A percentile compares a stretch with the other conserved stretches of the same genome.
Evolutionary conservation across 2,888 invertebrate species (phyloP).

Genomic region (Vesta saturnalis): DNA sequence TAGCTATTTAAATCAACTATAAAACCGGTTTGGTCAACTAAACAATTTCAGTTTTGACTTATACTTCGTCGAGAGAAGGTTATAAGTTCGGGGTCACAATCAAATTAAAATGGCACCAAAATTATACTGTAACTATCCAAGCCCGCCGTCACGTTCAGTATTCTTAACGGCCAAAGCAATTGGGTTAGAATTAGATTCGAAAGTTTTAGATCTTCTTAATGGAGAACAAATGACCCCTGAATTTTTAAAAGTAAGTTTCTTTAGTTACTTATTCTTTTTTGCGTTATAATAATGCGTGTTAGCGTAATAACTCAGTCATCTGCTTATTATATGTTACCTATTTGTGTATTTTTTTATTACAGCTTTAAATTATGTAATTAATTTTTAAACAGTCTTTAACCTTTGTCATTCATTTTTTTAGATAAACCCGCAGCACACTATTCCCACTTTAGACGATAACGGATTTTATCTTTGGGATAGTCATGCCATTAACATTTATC

Average conservation of each 20-base stretch:
- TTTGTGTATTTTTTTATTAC: not conserved
- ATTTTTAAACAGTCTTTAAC: too few relatives aligned
- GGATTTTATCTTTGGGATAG: slow-evolving; percentile 65
- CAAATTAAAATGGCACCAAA: slow-evolving; percentile 32
- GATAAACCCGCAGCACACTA: slow-evolving; percentile 68
- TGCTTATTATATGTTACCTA: too few relatives aligned
- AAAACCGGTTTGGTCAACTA: too few relatives aligned
- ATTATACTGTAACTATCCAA: slow-evolving; percentile 26
- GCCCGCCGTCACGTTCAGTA: slow-evolving; percentile 53
- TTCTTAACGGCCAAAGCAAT: slow-evolving; percentile 65
- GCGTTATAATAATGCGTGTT: too few relatives aligned
- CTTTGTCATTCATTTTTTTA: slow-evolving; percentile 52
- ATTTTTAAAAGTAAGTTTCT: slow-evolving; percentile 62
- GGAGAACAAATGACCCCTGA: slow-evolving; percentile 60
- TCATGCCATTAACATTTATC: slow-evolving; percentile 65
- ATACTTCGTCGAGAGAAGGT: too few relatives aligned
- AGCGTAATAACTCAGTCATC: too few relatives aligned
- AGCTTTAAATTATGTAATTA: not conserved
- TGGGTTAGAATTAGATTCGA: slow-evolving; percentile 62
- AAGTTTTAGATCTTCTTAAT: slow-evolving; percentile 63
- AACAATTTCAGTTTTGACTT: too few relatives aligned
- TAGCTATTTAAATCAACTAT: too few relatives aligned
- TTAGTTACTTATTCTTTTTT: too few relatives aligned
- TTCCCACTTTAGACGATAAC: slow-evolving; percentile 68
- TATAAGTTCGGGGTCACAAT: too few relatives aligned